phyloP scores from a whole-genome alignment of 2,888 invertebrate genomes.

The Pammene aurita region DNA sequence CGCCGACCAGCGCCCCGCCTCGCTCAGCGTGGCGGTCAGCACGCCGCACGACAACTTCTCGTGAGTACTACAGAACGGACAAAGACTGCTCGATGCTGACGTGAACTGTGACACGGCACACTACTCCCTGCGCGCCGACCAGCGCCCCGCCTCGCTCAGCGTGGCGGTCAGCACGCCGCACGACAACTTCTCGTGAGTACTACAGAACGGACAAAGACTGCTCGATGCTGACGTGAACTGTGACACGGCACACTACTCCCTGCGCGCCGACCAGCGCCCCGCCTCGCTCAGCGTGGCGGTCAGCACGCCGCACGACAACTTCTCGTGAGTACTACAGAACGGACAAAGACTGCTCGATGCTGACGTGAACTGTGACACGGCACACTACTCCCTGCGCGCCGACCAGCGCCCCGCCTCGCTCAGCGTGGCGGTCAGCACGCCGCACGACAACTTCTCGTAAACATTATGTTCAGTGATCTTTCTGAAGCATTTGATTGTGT shows the following conservation, averaged over 20 bases:
- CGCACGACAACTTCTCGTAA: no score
- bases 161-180: conserved; percentile 70
- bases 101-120: conserved; percentile 23
- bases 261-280: conserved; percentile 67
- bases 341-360: no score
- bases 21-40: no score
- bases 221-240: no score
- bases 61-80: no score
- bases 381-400: conserved; percentile 69
- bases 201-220: no score
- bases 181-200: conserved; percentile 42
- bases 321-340: no score
- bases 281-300: conserved; percentile 62
- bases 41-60: no score
- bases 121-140: conserved; percentile 58
- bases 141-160: conserved; percentile 58
- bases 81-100: no score
- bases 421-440: conserved; percentile 63
- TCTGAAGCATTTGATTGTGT: no score
- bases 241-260: conserved; percentile 57
- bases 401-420: conserved; percentile 61
- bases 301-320: conserved; percentile 55
- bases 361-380: conserved; percentile 2
- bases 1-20: no score
- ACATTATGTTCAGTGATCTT: no score